Conservation (phyloP, 2,113 vertebrate genomes). For the Lophius piscatorius region DNA sequence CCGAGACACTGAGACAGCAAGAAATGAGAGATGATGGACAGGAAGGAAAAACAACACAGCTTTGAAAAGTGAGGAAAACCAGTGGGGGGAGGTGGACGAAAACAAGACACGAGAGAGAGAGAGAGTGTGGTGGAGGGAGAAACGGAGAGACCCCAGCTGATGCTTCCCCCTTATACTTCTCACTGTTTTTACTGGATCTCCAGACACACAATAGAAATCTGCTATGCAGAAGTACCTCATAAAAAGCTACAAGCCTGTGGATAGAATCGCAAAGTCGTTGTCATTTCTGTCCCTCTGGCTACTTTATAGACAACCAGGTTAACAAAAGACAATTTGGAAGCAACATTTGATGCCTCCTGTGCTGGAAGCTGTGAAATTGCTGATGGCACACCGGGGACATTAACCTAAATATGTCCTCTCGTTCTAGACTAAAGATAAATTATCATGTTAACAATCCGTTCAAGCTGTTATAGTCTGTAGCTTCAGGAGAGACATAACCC, state of each 20-base stretch:
- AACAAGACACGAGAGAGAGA: conserved; percentile 4
- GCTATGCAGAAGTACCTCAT: conserved; percentile 13
- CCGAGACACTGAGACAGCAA: not conserved
- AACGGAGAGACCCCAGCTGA: conserved; percentile 26
- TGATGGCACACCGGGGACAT: not conserved
- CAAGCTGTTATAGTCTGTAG: not conserved
- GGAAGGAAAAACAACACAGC: not conserved
- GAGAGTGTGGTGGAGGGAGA: conserved; percentile 15
- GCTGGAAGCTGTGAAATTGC: not conserved
- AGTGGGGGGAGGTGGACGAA: too few species aligned
- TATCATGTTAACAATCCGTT: not conserved
- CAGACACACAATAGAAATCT: conserved; percentile 4
- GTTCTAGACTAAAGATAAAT: not conserved
- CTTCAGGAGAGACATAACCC: conserved; percentile 1
- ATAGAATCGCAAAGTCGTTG: conserved; percentile 11
- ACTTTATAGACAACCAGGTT: conserved; percentile 16
- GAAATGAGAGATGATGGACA: not conserved
- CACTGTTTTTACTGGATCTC: conserved; percentile 52
- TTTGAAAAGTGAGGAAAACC: conserved; percentile 3
- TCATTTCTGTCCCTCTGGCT: conserved; percentile 18
- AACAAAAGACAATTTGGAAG: conserved; percentile 24
- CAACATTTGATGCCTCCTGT: conserved; percentile 1
- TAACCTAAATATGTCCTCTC: not conserved
- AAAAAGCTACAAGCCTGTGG: conserved; percentile 23
- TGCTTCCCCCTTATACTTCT: conserved; percentile 48